Base-by-base conservation (phyloP, 2,797 vertebrate species). In the Schizopygopsis pylzovi region DNA sequence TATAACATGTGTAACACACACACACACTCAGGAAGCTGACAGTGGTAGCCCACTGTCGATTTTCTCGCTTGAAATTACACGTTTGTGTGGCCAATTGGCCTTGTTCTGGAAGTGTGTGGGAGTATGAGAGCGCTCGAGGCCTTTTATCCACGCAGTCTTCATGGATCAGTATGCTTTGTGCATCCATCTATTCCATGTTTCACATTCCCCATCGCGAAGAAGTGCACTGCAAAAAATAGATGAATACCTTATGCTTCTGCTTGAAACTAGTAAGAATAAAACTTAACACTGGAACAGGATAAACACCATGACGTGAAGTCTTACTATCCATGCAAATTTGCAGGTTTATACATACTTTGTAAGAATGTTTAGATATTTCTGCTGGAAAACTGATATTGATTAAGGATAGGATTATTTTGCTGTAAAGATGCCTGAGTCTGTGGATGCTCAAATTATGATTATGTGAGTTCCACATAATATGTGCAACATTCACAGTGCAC, bases 41-140 rank as follows among this genome's bases (percentile, higher is more conserved):
- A 61, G 59, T 72, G 79, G 52, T 68, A 75, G 88, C 70, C 71
- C 86, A 77, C 78, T 87, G 81, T 84, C 68, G 54, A 33, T 81
- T 88, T 88, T 84, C 70, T 43, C 72, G 59, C 45, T 61, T 84
- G 72, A 78, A 82, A 83, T 81, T 76, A 85, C 28, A 78, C 70
- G 43, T 84, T 85, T 87, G 52, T 87, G 70, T 70, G 79, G 63
- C 81, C 70, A 68, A 59, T 73, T 81, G 59, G 85, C 75, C 80
- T 87, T 85, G 80, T 88, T 84, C 61, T 73, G 75, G 81, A 87
- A 87, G 45, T 85, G 84, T 81, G 82, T 86, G 75, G 82, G 86
- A 83, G 88, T 83, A 85, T 73, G n/a, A 41, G 75, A 71, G 79
- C 25, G 71, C 43, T 81, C 47, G 52, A 78, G 63, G 67, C 80